Conservation (phyloP, 2,888 invertebrate genomes). For the Lepidocyrtinus sp. region DNA sequence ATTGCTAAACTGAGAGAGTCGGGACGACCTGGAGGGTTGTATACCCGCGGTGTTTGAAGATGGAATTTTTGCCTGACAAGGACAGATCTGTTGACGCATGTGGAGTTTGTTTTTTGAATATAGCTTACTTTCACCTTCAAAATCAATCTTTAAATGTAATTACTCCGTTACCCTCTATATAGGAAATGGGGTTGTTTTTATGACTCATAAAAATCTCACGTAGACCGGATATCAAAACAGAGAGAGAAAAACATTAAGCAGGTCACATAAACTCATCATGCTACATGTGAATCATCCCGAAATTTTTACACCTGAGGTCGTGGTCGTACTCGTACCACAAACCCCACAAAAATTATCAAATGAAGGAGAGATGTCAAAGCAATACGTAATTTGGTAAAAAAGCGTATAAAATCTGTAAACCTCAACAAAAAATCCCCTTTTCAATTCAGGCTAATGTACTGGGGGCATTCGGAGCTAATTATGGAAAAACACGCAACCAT, state of each 20-base stretch:
- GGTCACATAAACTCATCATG: too few species aligned
- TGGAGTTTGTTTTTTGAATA: background rate
- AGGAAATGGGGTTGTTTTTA: background rate
- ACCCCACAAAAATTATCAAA: background rate
- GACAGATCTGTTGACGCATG: background rate
- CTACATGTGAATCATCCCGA: too few species aligned
- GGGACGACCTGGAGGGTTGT: too few species aligned
- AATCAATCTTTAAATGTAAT: background rate
- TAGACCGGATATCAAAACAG: background rate
- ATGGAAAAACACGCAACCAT: too few species aligned
- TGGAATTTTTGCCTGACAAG: too few species aligned
- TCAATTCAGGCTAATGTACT: too few species aligned
- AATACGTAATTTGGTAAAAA: background rate
- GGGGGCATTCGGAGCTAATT: too few species aligned
- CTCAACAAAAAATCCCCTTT: too few species aligned
- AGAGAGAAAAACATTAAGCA: too few species aligned
- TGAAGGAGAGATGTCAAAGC: background rate
- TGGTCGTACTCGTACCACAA: background rate
- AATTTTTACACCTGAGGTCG: background rate
- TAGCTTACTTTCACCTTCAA: background rate
- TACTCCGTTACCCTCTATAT: background rate
- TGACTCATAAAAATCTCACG: background rate
- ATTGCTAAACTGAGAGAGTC: slow-evolving; percentile 24
- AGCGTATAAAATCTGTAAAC: background rate
- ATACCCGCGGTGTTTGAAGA: too few species aligned